Evolutionary conservation across 2,797 vertebrate genomes (phyloP).

Genomic region (Bradypodion pumilum): DNA sequence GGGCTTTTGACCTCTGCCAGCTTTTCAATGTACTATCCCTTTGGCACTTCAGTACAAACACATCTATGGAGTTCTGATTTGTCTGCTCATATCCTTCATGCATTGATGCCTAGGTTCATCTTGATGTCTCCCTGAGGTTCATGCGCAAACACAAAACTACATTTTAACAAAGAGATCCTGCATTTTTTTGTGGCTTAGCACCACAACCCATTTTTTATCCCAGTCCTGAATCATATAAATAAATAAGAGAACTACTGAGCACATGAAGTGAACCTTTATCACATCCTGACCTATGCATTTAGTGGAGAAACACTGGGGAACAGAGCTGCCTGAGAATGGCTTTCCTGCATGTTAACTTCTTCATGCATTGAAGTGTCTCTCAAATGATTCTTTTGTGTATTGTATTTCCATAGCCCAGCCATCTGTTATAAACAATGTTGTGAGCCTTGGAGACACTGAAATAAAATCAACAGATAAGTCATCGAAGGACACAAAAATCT

Average conservation of each 20-base stretch:
- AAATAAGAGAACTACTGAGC: neutral
- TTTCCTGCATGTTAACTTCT: neutral
- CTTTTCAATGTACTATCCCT: neutral
- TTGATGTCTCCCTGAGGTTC: neutral
- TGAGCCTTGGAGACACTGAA: neutral
- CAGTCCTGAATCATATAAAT: neutral
- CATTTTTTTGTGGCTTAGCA: neutral
- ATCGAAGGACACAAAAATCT: constrained; percentile 65
- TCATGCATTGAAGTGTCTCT: neutral
- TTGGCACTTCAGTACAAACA: neutral
- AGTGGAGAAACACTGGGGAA: neutral
- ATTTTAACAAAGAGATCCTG: neutral
- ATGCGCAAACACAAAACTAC: neutral
- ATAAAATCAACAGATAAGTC: constrained; percentile 47
- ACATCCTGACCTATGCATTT: neutral
- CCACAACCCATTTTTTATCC: neutral
- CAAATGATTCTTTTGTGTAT: neutral
- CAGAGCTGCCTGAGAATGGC: neutral
- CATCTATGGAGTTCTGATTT: neutral
- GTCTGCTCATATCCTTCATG: neutral
- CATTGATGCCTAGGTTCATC: neutral
- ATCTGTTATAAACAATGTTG: constrained; percentile 40
- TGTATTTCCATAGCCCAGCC: constrained; percentile 60
- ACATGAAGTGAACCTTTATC: neutral
- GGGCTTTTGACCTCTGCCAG: neutral